Percentiles rank a stretch among this genome's conserved stretches.
These are phyloP conservation scores for Mionectes macconnelli DNA, from an alignment of 2,113 vertebrate genomes.

Conservation along the genomic window DNA sequence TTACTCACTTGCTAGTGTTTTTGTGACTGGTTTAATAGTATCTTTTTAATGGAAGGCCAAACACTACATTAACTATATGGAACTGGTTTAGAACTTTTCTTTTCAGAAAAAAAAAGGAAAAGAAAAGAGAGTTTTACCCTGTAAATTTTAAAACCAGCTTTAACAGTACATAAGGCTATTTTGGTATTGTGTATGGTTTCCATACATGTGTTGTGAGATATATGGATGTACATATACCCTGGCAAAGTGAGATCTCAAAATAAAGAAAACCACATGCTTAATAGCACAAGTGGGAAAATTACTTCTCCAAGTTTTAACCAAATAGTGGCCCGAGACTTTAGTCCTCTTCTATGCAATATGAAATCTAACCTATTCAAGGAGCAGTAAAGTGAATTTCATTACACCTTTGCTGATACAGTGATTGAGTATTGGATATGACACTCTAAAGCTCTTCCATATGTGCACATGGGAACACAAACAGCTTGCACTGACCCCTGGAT, in stretches of 20 bases:
- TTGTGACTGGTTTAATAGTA: constrained; percentile 64
- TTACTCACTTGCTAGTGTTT: constrained; percentile 63
- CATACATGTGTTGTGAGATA: constrained; percentile 55
- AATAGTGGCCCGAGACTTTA: constrained; percentile 35
- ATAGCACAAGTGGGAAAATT: constrained; percentile 62
- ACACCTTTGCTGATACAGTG: constrained; percentile 40
- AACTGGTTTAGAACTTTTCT: constrained; percentile 55
- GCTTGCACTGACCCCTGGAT: not conserved
- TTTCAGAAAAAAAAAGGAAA: constrained; percentile 8
- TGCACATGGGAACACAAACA: not conserved
- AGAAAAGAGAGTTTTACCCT: constrained; percentile 33
- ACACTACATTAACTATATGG: constrained; percentile 68
- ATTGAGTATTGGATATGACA: constrained; percentile 53
- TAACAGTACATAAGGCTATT: constrained; percentile 47
- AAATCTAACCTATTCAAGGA: constrained; percentile 18
- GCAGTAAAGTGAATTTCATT: constrained; percentile 61
- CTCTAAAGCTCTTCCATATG: constrained; percentile 52
- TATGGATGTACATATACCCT: constrained; percentile 2
- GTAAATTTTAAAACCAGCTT: constrained; percentile 70
- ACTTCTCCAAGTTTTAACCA: constrained; percentile 67
- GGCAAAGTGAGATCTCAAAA: constrained; percentile 62
- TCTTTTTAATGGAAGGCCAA: constrained; percentile 70
- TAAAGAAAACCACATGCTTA: constrained; percentile 65
- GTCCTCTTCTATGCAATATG: not conserved
- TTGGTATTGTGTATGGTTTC: constrained; percentile 70